Evolutionary conservation across 2,797 vertebrate genomes (phyloP).

Genomic region (Cyprinodon diabolis): DNA sequence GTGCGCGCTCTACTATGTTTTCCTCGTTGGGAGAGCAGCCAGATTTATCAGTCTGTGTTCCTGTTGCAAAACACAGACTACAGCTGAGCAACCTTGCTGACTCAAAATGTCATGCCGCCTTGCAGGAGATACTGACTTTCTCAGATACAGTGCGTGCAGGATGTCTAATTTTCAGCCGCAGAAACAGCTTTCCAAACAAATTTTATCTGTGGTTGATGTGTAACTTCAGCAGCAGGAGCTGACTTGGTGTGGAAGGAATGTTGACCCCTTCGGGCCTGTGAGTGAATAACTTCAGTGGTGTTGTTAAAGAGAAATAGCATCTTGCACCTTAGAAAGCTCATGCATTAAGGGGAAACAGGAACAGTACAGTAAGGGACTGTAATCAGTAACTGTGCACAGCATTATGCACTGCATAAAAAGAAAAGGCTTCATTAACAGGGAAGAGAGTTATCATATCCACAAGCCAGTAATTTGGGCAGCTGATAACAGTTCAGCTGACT

Average conservation of each 20-base stretch:
- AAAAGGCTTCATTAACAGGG: background rate
- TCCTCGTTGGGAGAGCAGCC: constrained; percentile 36
- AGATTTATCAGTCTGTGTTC: constrained; percentile 56
- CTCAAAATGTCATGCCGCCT: constrained; percentile 60
- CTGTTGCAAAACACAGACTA: constrained; percentile 68
- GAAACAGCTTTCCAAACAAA: constrained; percentile 14
- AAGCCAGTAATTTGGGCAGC: background rate
- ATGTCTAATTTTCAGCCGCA: constrained; percentile 21
- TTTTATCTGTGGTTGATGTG: constrained; percentile 18
- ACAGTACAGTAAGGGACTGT: background rate
- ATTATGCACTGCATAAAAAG: background rate
- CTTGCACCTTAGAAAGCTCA: background rate
- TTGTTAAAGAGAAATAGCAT: background rate
- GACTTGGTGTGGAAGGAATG: constrained; percentile 23
- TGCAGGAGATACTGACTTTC: constrained; percentile 30
- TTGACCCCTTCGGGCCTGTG: constrained; percentile 3
- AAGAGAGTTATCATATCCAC: too few relatives aligned
- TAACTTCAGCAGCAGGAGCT: constrained; percentile 18
- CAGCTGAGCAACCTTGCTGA: constrained; percentile 51
- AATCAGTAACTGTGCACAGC: background rate
- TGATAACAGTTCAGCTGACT: constrained; percentile 2
- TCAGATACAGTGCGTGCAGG: constrained; percentile 5
- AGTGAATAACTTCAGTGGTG: background rate
- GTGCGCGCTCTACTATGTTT: constrained; percentile 37
- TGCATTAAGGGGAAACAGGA: background rate